Evolutionary conservation across 2,797 vertebrate genomes (phyloP).

Genomic region (Molossus alvarezi): DNA sequence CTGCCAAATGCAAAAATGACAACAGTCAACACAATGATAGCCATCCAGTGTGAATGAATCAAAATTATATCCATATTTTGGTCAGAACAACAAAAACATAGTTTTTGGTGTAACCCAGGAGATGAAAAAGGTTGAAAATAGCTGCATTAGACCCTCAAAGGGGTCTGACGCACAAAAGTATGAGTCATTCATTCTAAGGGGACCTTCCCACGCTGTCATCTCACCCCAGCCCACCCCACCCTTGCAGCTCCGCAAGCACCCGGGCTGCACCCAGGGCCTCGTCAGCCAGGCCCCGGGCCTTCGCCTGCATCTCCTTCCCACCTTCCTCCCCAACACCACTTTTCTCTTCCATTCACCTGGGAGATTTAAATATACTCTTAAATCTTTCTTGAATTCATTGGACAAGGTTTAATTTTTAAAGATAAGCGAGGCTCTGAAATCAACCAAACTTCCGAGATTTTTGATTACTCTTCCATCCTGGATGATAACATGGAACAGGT

Average conservation of each 20-base stretch:
- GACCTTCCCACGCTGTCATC: neutral
- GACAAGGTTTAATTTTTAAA: neutral
- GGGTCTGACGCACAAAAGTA: neutral
- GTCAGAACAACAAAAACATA: neutral
- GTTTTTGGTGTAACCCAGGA: neutral
- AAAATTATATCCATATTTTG: neutral
- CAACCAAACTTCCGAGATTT: neutral
- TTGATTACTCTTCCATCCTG: neutral
- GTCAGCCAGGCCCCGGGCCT: no score
- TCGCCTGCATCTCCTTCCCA: rapidly evolving
- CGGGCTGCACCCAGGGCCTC: neutral
- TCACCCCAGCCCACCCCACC: rapidly evolving
- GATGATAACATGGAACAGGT: neutral
- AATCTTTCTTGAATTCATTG: neutral
- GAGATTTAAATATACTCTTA: neutral
- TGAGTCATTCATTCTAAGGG: neutral
- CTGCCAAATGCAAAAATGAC: neutral
- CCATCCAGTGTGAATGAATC: neutral
- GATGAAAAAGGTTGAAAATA: neutral
- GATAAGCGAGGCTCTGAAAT: neutral
- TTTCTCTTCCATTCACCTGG: neutral
- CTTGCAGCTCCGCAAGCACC: no score
- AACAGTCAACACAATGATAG: neutral
- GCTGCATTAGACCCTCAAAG: neutral
- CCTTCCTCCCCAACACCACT: neutral